Evolutionary conservation across 2,113 vertebrate genomes (phyloP).

Genomic region (Equus quagga): DNA sequence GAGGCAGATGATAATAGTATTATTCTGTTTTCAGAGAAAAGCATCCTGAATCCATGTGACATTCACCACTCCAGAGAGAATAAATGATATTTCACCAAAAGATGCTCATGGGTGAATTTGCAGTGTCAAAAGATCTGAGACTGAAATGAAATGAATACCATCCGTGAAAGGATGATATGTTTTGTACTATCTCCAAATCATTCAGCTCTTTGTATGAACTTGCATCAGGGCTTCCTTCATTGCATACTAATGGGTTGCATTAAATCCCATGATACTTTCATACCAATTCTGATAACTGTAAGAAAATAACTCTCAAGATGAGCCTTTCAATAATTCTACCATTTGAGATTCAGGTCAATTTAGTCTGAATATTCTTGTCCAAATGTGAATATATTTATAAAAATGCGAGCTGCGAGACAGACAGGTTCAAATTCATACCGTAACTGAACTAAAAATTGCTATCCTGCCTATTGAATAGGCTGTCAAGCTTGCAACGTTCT

Average conservation of each 20-base stretch:
- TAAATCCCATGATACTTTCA: conserved; percentile 55
- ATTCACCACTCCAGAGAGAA: conserved; percentile 47
- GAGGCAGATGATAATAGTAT: conserved; percentile 14
- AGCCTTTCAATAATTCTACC: conserved; percentile 62
- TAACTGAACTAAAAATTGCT: background rate
- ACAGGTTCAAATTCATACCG: background rate
- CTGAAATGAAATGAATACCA: conserved; percentile 68
- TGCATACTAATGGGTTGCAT: background rate
- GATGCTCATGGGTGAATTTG: conserved; percentile 63
- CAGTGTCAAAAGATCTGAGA: conserved; percentile 62
- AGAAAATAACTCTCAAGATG: conserved; percentile 35
- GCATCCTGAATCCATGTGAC: conserved; percentile 38
- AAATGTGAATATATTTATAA: conserved; percentile 47
- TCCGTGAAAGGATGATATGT: conserved; percentile 62
- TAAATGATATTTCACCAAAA: conserved; percentile 71
- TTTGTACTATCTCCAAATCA: conserved; percentile 53
- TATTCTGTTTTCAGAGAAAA: conserved; percentile 64
- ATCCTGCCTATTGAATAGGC: background rate
- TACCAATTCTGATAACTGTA: background rate
- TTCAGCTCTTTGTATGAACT: conserved; percentile 58
- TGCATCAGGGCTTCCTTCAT: background rate
- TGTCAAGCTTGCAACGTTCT: background rate
- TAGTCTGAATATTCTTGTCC: conserved; percentile 49
- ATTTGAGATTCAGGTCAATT: conserved; percentile 54
- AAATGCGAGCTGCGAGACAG: background rate